Base-by-base conservation (phyloP, 2,113 vertebrate genomes). In the Saccopteryx bilineata region DNA sequence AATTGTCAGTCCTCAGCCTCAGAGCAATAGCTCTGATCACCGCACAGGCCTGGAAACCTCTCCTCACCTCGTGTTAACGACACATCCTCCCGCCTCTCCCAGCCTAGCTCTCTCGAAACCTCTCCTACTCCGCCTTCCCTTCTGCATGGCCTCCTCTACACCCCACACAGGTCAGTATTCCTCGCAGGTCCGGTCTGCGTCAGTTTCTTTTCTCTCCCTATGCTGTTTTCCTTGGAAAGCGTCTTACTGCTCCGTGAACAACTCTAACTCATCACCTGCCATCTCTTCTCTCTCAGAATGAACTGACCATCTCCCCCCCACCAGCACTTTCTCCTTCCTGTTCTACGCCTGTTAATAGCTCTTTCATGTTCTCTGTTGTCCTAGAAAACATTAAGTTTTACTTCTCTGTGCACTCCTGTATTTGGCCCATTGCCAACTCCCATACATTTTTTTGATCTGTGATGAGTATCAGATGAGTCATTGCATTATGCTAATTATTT, bases 311-410 rank as follows among this genome's bases (percentile, higher is more conserved):
- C 90, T 86, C 72, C 39, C 79, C 11, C 58, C 58, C 46, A 90
- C 80, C 33, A 69, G 83, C 21, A 82, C 5, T 26, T 82, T 28
- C 33, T 24, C 48, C 72, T 56, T 24, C 48, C 72, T 56, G 19
- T 5, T 80, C 81, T 83, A 82, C 72, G 90, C 92, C 6, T 61
- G 74, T n/a, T 46, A 66, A 48, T 24, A 54, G n/a, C 26, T 18
- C 48, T 85, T 94, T 88, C 33, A 50, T 84, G 80, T 94, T 83
- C 92, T 96, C 75, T 50, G 26, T 87, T 84, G 68, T 61, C 54
- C 33, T 39, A 90, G 90, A 21, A 78, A 56, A 21, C 9, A n/a
- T 7, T 79, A 63, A 74, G 5, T 60, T 72, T 52, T 13, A 74
- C 19, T 69, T 83, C 60, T 80, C 65, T 81, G 4, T 60, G 23